Evolutionary conservation across 2,797 vertebrate genomes (phyloP), one percentile per base, ranked within the genome.

Genomic region (Halcyon smyrnensis): DNA sequence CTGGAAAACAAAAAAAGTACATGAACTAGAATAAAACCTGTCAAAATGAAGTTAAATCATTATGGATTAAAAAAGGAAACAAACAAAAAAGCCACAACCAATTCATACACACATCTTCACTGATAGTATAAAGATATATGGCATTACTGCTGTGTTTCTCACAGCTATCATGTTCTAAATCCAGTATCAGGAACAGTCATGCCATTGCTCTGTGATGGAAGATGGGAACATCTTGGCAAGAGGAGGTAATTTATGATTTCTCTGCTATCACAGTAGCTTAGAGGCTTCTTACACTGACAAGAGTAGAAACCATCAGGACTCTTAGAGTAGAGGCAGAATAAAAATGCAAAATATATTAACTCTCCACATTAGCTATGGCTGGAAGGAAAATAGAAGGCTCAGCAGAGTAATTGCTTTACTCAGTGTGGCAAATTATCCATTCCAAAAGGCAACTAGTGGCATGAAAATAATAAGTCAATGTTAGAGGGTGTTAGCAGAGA

Each of bases 321-420:
- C 36, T 79, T 57, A 19, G 12, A 65, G 19, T 5, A 20, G 18
- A 71, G 14, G 34, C 43, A 90, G 32, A 94, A 89, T 87, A 71
- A 93, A 95, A 94, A 83, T 57, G 56, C 67, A 93, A 95, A 82
- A 84, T 51, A n/a, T 18, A 50, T 54, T 76, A 60, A 77, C 41
- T 82, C 43, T 67, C 21, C 37, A n/a, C n/a, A 57, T 70, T 70
- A 84, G 51, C 36, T 64, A 69, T 56, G 51, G 51, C 83, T 90
- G 46, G 59, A 87, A 94, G 80, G 45, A 90, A 94, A 86, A 91
- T 6, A 67, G 36, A 30, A 88, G 18, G 34, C 71, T 93, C 45
- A 46, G 48, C 27, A 95, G 67, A 77, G 28, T 76, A 87, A 90
- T 83, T 88, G 51, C 80, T 86, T 88, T 82, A 84, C 32, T 79